These are phyloP conservation scores for Dysmachus trigonus DNA, from an alignment of 2,888 invertebrate genomes.

Conservation along the genomic window DNA sequence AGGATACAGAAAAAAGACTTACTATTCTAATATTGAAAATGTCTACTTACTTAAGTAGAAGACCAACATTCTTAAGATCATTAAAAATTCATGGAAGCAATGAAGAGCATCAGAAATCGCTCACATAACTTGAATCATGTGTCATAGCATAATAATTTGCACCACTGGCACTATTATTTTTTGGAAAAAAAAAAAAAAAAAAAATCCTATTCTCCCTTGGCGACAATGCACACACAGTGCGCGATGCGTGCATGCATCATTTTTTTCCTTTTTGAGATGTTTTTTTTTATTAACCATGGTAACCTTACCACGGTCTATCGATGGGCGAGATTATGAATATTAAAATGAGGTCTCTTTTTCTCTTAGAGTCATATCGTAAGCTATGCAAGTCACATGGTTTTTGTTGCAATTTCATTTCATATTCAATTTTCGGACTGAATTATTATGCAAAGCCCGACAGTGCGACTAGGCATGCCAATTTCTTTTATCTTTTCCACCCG, in stretches of 20 bases:
- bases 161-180: not conserved
- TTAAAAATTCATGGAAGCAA: not conserved
- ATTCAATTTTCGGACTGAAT: constrained; percentile 37
- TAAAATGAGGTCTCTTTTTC: not conserved
- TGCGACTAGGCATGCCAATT: constrained; percentile 37
- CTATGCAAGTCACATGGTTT: constrained; percentile 36
- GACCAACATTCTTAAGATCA: not conserved
- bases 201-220: not conserved
- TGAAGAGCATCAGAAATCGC: not conserved
- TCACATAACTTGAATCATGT: not conserved
- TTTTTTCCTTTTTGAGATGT: not conserved
- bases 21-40: too few relatives aligned
- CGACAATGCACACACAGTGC: not conserved
- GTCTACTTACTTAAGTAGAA: too few relatives aligned
- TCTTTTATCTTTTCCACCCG: not conserved
- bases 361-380: not conserved
- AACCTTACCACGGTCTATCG: not conserved
- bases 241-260: not conserved
- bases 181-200: not conserved
- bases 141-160: not conserved
- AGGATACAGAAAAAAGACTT: too few relatives aligned
- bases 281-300: not conserved
- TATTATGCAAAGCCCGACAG: not conserved
- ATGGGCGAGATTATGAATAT: constrained; percentile 20
- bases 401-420: constrained; percentile 33